These are phyloP conservation scores for Megalurothrips usitatus DNA, from an alignment of 2,888 invertebrate genomes.

Conservation along the genomic window DNA sequence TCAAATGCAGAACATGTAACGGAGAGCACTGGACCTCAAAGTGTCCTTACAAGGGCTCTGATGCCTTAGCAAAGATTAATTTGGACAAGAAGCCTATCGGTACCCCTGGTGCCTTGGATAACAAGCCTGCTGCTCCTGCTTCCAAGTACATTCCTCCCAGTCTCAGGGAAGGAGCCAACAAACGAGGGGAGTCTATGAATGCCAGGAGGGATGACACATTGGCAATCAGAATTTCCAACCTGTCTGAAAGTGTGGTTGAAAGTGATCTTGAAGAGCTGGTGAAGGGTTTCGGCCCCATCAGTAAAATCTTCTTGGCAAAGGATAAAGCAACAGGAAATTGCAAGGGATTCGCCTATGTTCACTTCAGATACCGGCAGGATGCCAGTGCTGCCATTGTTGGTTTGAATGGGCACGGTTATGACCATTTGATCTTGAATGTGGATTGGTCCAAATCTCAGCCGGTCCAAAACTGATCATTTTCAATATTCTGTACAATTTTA, in stretches of 20 bases:
- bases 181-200: constrained; percentile 61
- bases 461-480: neutral
- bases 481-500: neutral
- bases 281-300: constrained; percentile 86
- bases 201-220: constrained; percentile 66
- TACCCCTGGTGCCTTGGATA: constrained; percentile 35
- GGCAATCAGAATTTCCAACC: constrained; percentile 94
- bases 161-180: constrained; percentile 77
- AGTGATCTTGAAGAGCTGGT: constrained; percentile 94
- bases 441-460: constrained; percentile 93
- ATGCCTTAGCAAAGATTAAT: constrained; percentile 33
- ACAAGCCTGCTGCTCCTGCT: constrained; percentile 51
- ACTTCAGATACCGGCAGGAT: constrained; percentile 86
- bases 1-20: constrained; percentile 84
- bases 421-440: constrained; percentile 96
- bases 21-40: constrained; percentile 98
- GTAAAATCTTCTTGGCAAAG: constrained; percentile 92
- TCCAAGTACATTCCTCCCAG: constrained; percentile 85
- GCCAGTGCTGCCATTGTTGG: constrained; percentile 86
- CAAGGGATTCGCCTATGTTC: constrained; percentile 98
- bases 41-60: constrained; percentile 95
- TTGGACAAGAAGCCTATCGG: constrained; percentile 36
- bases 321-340: constrained; percentile 83
- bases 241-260: constrained; percentile 93
- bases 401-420: constrained; percentile 91